A percentile compares a stretch with the other conserved stretches of the same genome.
phyloP scores from a whole-genome alignment of 2,888 invertebrate genomes.

The Meiosimyza decipiens region DNA sequence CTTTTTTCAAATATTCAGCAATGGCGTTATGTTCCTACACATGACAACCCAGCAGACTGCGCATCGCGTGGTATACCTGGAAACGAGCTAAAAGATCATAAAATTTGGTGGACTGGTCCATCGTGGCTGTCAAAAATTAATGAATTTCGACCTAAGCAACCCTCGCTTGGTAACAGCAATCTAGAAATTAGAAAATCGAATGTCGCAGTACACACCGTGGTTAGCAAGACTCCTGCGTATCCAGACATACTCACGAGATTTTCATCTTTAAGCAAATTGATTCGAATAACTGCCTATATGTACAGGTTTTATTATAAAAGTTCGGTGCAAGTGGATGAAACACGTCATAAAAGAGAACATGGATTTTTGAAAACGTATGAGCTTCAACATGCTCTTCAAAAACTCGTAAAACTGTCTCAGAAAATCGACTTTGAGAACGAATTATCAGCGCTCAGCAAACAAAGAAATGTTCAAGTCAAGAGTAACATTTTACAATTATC shows the following conservation, averaged over 20 bases:
- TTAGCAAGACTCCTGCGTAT: neutral
- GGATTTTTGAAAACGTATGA: neutral
- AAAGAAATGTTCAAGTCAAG: neutral
- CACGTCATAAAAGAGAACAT: neutral
- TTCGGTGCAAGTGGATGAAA: no score
- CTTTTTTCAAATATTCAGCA: slow-evolving; percentile 3
- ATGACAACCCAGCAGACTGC: slow-evolving; percentile 35
- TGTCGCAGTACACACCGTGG: neutral
- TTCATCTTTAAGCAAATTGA: no score
- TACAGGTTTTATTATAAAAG: neutral
- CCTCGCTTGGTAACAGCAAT: neutral
- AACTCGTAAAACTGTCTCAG: slow-evolving; percentile 26
- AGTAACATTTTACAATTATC: slow-evolving; percentile 24
- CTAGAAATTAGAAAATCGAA: slow-evolving; percentile 8
- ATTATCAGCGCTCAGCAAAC: no score
- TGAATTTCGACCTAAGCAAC: neutral
- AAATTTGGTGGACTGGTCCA: no score
- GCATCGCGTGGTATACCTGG: slow-evolving; percentile 31
- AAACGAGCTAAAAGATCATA: no score
- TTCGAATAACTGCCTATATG: neutral
- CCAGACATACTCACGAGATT: no score
- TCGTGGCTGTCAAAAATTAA: no score
- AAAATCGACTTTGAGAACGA: slow-evolving; percentile 29
- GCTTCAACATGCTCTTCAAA: neutral
- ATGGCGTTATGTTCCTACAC: slow-evolving; percentile 11